Conservation (phyloP, 2,797 vertebrate species). For the Gallinago nigripennis region DNA sequence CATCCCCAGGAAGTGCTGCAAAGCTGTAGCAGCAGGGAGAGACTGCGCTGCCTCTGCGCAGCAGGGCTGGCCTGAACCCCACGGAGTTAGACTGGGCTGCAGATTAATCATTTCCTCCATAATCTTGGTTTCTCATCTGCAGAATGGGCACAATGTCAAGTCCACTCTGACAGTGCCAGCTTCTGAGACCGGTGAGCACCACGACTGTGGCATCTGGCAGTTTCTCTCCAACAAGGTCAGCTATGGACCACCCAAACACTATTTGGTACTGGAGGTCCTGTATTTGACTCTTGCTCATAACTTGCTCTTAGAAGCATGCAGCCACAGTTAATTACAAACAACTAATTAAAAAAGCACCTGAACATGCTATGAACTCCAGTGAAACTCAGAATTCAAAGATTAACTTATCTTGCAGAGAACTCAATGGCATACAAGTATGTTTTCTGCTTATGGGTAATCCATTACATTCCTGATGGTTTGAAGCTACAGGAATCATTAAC, state of each 20-base stretch:
- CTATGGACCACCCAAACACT: accelerated
- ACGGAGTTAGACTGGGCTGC: neutral
- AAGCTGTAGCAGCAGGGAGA: neutral
- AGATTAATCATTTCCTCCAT: neutral
- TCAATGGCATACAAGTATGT: neutral
- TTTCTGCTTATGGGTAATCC: neutral
- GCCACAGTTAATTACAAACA: neutral
- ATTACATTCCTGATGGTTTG: neutral
- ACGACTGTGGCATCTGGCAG: accelerated
- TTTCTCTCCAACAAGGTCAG: neutral
- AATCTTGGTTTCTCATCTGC: neutral
- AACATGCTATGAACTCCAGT: neutral
- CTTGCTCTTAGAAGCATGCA: neutral
- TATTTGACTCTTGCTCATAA: neutral
- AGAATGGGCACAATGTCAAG: neutral
- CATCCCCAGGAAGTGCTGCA: accelerated
- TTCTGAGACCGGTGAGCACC: neutral
- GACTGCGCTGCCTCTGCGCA: accelerated
- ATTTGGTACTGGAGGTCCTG: neutral
- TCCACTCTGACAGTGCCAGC: neutral
- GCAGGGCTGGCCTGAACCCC: neutral
- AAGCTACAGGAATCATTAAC: neutral
- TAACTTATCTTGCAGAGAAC: neutral
- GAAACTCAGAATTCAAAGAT: neutral
- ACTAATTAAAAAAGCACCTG: neutral